Conservation (phyloP, 2,797 vertebrate species). For the Emys orbicularis region DNA sequence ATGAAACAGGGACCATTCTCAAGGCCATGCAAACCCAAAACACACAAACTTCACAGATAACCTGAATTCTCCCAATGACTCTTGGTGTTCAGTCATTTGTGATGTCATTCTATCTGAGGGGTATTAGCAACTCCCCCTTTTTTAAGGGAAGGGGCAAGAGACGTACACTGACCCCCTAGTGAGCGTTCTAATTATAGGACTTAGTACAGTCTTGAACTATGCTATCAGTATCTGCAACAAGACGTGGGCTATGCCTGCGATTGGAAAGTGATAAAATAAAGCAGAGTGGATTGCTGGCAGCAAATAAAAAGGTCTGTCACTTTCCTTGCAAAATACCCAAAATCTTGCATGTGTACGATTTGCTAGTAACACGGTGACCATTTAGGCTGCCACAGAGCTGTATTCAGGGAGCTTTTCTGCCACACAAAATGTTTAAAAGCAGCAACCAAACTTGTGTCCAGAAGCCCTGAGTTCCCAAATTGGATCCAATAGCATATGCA, state of each 20-base stretch:
- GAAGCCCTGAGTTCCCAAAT: background rate
- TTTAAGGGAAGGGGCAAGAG: background rate
- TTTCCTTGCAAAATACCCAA: background rate
- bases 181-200: too few species aligned
- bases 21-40: background rate
- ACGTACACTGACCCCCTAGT: background rate
- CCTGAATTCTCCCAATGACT: rapidly evolving
- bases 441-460: background rate
- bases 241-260: background rate
- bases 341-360: background rate
- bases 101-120: background rate
- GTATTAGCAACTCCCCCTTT: background rate
- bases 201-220: background rate
- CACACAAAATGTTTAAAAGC: background rate
- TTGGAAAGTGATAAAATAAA: background rate
- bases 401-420: background rate
- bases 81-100: background rate
- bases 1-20: background rate
- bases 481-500: background rate
- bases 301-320: background rate
- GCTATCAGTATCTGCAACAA: background rate
- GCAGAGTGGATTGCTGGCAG: too few species aligned
- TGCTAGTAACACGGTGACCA: background rate
- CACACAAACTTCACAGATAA: background rate
- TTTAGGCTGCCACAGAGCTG: background rate